These are phyloP conservation scores for Pipistrellus pygmaeus DNA, from an alignment of 2,797 vertebrate species.

Conservation along the genomic window DNA sequence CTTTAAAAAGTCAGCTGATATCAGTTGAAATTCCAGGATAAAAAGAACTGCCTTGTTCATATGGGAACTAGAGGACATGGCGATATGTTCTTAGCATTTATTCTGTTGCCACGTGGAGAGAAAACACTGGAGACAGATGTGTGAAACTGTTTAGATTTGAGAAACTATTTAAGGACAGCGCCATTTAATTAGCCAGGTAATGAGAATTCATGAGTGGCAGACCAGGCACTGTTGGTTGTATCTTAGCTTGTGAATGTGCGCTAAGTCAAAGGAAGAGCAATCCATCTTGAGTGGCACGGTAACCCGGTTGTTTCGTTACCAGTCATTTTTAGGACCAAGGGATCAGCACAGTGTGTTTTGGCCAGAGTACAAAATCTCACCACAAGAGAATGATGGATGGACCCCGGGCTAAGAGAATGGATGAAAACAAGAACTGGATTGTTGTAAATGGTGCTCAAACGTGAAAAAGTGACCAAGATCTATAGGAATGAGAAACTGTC, in stretches of 20 bases:
- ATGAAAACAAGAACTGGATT: not conserved
- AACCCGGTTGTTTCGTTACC: not conserved
- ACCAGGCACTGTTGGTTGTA: not conserved
- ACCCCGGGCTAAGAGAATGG: not conserved
- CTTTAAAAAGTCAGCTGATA: not conserved
- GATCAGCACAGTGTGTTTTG: not conserved
- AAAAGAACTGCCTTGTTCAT: conserved; percentile 33
- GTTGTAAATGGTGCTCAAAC: not conserved
- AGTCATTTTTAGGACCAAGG: not conserved
- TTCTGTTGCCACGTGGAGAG: not conserved
- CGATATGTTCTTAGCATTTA: not conserved
- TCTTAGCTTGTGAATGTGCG: not conserved
- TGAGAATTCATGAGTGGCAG: not conserved
- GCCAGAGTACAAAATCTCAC: conserved; percentile 9
- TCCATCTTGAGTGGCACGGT: not conserved
- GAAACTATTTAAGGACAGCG: not conserved
- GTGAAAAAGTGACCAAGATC: not conserved
- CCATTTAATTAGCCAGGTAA: not conserved
- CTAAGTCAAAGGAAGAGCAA: not conserved
- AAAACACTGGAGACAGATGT: not conserved
- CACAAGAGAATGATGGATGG: not conserved
- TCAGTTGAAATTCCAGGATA: not conserved
- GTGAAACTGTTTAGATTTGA: not conserved
- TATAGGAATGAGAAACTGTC: not conserved
- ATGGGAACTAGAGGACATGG: not conserved